Evolutionary conservation across 2,888 invertebrate species (phyloP).

Genomic region (Scaptomyza cyrtandrae): DNA sequence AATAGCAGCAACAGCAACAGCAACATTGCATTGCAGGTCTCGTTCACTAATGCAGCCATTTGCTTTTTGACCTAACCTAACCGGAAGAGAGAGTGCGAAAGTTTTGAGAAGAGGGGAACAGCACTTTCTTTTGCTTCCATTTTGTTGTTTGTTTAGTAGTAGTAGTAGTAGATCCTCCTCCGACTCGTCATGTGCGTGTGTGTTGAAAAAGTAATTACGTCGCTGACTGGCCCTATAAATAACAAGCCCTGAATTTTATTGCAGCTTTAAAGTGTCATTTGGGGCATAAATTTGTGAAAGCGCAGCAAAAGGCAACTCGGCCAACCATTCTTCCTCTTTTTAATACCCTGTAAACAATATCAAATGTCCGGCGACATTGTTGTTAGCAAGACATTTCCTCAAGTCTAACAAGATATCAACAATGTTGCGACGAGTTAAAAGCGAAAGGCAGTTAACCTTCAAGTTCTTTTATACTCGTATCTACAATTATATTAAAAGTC

Average conservation of each 20-base stretch:
- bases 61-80: conserved; percentile 61
- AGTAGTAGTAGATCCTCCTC: background rate
- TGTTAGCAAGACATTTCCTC: background rate
- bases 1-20: conserved; percentile 35
- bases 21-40: conserved; percentile 20
- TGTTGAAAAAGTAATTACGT: conserved; percentile 78
- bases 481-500: too few species aligned
- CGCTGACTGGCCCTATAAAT: conserved; percentile 74
- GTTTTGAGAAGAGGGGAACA: background rate
- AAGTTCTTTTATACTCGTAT: too few species aligned
- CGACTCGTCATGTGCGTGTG: conserved; percentile 70
- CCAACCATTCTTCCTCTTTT: too few species aligned
- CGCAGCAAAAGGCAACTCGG: background rate
- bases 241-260: conserved; percentile 72
- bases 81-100: background rate
- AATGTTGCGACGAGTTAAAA: background rate
- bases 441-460: too few species aligned
- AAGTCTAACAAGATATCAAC: background rate
- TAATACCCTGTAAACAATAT: conserved; percentile 32
- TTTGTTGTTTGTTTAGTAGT: background rate
- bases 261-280: conserved; percentile 79
- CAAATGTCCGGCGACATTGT: background rate
- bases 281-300: conserved; percentile 64
- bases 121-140: background rate
- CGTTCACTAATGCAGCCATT: conserved; percentile 68